Base-by-base conservation (phyloP, 2,113 vertebrate genomes). In the Lepidothrix coronata region DNA sequence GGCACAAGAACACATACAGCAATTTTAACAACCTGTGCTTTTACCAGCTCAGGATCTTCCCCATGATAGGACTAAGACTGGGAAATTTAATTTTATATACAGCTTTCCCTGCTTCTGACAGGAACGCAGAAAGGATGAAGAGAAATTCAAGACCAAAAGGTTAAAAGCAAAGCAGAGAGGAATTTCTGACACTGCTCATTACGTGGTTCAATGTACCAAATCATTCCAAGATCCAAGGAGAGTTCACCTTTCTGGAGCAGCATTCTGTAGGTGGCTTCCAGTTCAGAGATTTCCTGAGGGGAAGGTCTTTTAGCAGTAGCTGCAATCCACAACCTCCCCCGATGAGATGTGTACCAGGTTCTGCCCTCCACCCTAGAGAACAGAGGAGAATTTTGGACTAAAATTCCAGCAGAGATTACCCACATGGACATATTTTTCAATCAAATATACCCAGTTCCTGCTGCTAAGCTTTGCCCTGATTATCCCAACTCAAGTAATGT, bases 261-360 rank as follows among this genome's bases (percentile, higher is more conserved):
- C 88, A 98, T 97, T 37, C 97, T 97, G 88, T 99, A 99, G 80
- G 98, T 98, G 82, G 96, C 88, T 96, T 99, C 99, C 77, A 99
- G 98, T 85, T 99, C 98, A 25, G 98, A 97, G 33, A 99, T 97
- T 95, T 99, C 99, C 97, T 99, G 98, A 82, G 98, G 97, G 22
- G 98, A 98, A 68, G 99, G 98, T 57, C 89, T 98, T 97, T 99
- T 99, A 80, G 98, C 99, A 44, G 99, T 99, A 65, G 99, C 98
- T 91, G 99, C 99, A 54, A 99, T 99, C 99, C 99, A 99, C 51
- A 99, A 98, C 52, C 99, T 98, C 48, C 99, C 99, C 74, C 99
- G 97, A 65, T 99, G 99, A 49, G 99, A 98, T 2, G 98, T 98
- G 96, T 99, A 99, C 99, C 99, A 99, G 21, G 98, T 99, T 96